phyloP scores from a whole-genome alignment of 2,888 invertebrate genomes.

The Zhuqinia jingwanae region DNA sequence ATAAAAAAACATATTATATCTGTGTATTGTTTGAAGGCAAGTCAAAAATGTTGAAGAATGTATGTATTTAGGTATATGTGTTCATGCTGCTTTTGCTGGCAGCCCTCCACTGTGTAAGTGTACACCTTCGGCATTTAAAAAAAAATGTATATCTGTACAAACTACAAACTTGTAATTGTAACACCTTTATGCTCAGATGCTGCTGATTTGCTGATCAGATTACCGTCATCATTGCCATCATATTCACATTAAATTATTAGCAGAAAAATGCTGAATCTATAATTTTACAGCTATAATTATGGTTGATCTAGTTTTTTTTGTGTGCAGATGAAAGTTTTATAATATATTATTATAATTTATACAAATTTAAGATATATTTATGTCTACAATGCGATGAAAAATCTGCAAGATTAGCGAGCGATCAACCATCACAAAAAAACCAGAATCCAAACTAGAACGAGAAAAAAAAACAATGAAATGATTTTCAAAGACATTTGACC shows the following conservation, averaged over 20 bases:
- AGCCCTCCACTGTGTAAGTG: background rate
- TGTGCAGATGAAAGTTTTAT: slow-evolving; percentile 16
- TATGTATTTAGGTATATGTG: too few species aligned
- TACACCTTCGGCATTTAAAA: slow-evolving; percentile 12
- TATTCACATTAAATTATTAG: slow-evolving; percentile 37
- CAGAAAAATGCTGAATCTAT: slow-evolving; percentile 11
- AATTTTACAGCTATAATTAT: too few species aligned
- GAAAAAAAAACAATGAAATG: too few species aligned
- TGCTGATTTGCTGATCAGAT: slow-evolving; percentile 5
- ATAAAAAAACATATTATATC: too few species aligned
- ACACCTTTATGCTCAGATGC: slow-evolving; percentile 30
- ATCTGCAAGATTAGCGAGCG: too few species aligned
- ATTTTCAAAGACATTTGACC: background rate
- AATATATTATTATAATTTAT: too few species aligned
- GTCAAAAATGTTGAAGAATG: too few species aligned
- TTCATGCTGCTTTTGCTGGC: background rate
- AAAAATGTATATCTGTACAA: too few species aligned
- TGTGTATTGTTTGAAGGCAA: too few species aligned
- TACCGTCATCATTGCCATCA: slow-evolving; percentile 11
- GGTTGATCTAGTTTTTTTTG: slow-evolving; percentile 10
- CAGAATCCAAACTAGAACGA: background rate
- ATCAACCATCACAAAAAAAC: too few species aligned
- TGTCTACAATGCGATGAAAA: too few species aligned
- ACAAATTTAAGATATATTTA: too few species aligned
- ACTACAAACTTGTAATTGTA: slow-evolving; percentile 31